Base-by-base conservation (phyloP, 2,113 vertebrate species). In the Malaclemys terrapin region DNA sequence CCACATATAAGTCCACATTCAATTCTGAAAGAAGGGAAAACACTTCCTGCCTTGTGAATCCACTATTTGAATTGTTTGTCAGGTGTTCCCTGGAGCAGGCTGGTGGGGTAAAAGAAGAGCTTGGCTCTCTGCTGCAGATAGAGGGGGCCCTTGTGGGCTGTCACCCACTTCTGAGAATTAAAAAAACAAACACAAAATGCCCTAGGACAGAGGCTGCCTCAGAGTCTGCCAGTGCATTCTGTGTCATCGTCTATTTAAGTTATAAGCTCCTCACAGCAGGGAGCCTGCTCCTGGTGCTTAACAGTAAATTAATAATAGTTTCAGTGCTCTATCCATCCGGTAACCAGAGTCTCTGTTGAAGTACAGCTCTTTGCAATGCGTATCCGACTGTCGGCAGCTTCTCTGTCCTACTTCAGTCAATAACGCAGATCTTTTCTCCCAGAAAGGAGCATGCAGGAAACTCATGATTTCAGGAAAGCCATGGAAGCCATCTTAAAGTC, bases 301-400 rank as follows among this genome's bases (percentile, higher is more conserved):
- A 84, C 59, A 84, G 79, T 50, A 69, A 83, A 76, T 80, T 38
- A 59, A 87, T 56, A 42, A 65, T 80, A 86, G 29, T 10, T 10
- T 83, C 85, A 50, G 83, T 59, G 53, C 80, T 82, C 49, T 31
- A 31, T 90, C 56, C 52, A 72, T 35, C 82, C 52, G 19, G 81
- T 24, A 24, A 89, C 85, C 62, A 53, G 80, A 81, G 80, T 35
- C 85, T 92, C 90, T 89, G 47, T 47, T 81, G 85, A 89, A 59
- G 50, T 38, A 1, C 79, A 89, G 87, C 85, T 72, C 87, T 27
- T 81, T 76, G 69, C 75, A 76, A 25, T 80, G 52, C 0, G 14
- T 38, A 20, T 59, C 65, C 1, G 1, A 88, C 19, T 22, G 11
- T 88, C 91, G 82, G 65, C 89, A 87, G 84, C 86, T 75, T 89